Evolutionary conservation across 1,140 invertebrate genomes (phyloP).

Genomic region (Arion vulgaris): DNA sequence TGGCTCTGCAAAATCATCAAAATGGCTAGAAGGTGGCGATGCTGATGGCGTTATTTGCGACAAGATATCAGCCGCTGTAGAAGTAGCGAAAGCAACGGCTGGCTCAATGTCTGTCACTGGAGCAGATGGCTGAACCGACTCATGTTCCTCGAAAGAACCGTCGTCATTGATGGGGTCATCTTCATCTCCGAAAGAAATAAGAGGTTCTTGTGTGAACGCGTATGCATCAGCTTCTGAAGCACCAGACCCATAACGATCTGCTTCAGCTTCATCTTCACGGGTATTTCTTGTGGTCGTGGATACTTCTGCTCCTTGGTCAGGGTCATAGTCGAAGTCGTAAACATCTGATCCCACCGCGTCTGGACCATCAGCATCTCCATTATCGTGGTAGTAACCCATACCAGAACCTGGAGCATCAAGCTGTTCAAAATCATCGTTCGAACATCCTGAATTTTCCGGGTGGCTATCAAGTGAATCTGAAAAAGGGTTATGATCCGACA

Average conservation of each 20-base stretch:
- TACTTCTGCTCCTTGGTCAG: constrained; percentile 54
- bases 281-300: constrained; percentile 46
- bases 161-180: background rate
- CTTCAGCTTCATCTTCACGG: constrained; percentile 55
- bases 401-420: constrained; percentile 40
- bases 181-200: constrained; percentile 41
- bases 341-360: background rate
- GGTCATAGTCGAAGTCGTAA: constrained; percentile 24
- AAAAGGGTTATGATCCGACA: constrained; percentile 31
- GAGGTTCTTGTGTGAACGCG: constrained; percentile 37
- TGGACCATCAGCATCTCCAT: background rate
- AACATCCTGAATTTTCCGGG: constrained; percentile 40
- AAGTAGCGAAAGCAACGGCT: constrained; percentile 34
- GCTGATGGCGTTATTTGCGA: background rate
- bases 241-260: constrained; percentile 55
- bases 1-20: background rate
- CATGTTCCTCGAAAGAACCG: constrained; percentile 42
- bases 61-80: background rate
- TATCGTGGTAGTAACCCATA: constrained; percentile 16
- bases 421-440: constrained; percentile 50
- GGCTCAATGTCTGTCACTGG: constrained; percentile 43
- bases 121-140: constrained; percentile 40
- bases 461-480: constrained; percentile 20
- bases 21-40: background rate
- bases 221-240: constrained; percentile 45